phyloP scores from a whole-genome alignment of 64 coral and sea anemone genomes.

The Exaiptasia diaphana region DNA sequence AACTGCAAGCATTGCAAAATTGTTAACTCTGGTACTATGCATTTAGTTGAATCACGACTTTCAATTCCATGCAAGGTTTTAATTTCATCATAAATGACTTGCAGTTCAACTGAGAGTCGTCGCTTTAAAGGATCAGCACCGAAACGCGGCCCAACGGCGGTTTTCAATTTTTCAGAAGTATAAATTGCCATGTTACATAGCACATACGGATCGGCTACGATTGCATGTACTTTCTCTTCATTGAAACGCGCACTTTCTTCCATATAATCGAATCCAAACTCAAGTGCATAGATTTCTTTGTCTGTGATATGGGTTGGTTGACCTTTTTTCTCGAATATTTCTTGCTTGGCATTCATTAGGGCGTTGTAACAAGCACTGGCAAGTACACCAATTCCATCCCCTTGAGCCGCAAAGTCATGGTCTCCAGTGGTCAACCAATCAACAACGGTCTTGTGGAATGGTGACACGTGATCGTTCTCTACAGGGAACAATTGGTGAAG shows the following conservation, averaged over 20 bases:
- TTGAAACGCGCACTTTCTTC: background rate
- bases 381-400: slow-evolving; percentile 10
- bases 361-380: background rate
- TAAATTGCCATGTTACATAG: background rate
- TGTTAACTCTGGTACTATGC: background rate
- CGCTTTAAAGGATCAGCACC: no score
- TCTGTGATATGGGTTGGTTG: background rate
- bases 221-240: background rate
- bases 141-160: no score
- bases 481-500: slow-evolving; percentile 10
- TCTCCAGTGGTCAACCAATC: slow-evolving; percentile 25
- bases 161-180: background rate
- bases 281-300: background rate
- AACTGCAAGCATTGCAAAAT: background rate
- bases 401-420: background rate
- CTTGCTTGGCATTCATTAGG: background rate
- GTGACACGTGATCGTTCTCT: background rate
- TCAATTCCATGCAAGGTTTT: background rate
- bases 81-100: background rate
- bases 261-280: background rate
- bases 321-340: no score
- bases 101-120: no score
- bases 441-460: slow-evolving; percentile 34
- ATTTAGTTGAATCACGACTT: background rate
- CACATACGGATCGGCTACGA: background rate